phyloP scores from a whole-genome alignment of 2,888 invertebrate genomes.

The Polyommatus icarus region DNA sequence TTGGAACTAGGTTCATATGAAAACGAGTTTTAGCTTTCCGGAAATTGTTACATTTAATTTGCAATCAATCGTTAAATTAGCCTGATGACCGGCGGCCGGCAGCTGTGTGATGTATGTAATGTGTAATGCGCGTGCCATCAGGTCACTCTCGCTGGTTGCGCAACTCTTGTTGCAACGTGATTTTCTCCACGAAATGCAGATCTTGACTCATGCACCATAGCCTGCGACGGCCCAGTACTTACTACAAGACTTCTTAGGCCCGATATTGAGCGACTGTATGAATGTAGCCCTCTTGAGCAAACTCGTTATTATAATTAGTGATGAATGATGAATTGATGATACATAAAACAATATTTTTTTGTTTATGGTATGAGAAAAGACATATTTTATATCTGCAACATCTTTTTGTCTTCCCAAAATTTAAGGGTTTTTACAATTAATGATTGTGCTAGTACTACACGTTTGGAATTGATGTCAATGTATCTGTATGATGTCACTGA shows the following conservation, averaged over 20 bases:
- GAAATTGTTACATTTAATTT: not conserved
- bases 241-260: not conserved
- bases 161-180: constrained; percentile 7
- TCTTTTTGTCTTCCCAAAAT: not conserved
- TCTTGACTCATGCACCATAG: not conserved
- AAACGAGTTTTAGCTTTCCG: not conserved
- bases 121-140: not conserved
- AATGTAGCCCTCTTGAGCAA: not conserved
- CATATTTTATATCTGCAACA: not conserved
- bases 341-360: not conserved
- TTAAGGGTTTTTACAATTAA: not conserved
- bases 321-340: not conserved
- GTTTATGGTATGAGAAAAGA: not conserved
- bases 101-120: not conserved
- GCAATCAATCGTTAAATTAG: not conserved
- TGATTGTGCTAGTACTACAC: not conserved
- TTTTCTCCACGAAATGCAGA: constrained; percentile 21
- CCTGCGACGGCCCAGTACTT: not conserved
- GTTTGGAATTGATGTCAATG: constrained; percentile 8
- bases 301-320: no score
- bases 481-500: not conserved
- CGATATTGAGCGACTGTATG: not conserved
- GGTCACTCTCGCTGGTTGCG: not conserved
- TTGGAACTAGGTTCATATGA: no score
- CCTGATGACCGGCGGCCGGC: not conserved